A percentile compares a stretch with the other conserved stretches of the same genome.
Conservation (phyloP, 2,113 vertebrate genomes). For the Eupsittula cactorum region DNA sequence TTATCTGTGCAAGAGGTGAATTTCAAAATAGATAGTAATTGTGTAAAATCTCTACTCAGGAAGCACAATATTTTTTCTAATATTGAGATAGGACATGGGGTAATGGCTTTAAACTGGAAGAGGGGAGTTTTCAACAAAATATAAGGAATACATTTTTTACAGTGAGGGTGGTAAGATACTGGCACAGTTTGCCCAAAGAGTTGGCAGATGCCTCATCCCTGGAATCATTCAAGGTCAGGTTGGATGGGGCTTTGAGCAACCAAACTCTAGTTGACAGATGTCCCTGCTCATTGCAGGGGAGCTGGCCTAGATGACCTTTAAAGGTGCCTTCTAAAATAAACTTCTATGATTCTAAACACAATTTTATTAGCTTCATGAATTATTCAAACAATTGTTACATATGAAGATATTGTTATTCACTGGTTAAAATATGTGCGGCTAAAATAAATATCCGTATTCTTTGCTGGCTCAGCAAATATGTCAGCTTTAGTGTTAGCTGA, state of each 20-base stretch:
- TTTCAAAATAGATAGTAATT: background rate
- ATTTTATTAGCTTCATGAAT: background rate
- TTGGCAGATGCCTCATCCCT: background rate
- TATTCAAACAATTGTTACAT: constrained; percentile 10
- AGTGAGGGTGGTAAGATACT: background rate
- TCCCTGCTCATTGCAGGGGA: background rate
- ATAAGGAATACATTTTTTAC: background rate
- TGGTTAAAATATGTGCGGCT: background rate
- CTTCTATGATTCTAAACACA: background rate
- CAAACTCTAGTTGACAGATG: background rate
- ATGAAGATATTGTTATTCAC: background rate
- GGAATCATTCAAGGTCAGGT: too few species aligned
- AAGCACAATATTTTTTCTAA: background rate
- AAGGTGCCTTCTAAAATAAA: background rate
- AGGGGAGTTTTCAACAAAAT: background rate
- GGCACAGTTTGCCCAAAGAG: background rate
- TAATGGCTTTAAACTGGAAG: background rate
- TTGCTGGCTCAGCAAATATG: background rate
- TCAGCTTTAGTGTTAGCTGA: background rate
- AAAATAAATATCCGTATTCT: constrained; percentile 7
- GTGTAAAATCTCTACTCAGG: background rate
- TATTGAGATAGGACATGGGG: background rate
- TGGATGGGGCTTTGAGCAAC: background rate
- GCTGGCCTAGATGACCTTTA: background rate
- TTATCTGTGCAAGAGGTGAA: background rate